These are phyloP conservation scores for Lordiphosa collinella DNA, from an alignment of 1,140 invertebrate genomes.

Conservation along the genomic window DNA sequence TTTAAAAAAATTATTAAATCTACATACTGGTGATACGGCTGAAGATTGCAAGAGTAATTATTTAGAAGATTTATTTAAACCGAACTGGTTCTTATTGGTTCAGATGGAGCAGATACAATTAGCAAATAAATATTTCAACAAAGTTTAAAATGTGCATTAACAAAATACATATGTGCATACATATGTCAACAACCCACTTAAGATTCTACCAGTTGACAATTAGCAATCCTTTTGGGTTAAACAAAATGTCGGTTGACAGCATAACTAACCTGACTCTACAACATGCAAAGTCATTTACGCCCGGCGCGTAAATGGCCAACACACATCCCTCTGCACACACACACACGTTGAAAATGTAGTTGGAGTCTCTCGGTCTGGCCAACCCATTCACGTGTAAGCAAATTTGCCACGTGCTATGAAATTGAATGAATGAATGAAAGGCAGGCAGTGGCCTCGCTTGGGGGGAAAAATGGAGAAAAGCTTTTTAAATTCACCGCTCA, in stretches of 20 bases:
- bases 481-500: conserved; percentile 38
- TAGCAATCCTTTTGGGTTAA: conserved; percentile 2
- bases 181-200: too few species aligned
- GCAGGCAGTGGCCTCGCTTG: not conserved
- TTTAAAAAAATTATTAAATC: too few species aligned
- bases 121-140: too few species aligned
- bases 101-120: too few species aligned
- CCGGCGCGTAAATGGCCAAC: conserved; percentile 36
- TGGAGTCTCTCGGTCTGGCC: conserved; percentile 1
- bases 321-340: not conserved
- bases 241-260: conserved; percentile 22
- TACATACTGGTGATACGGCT: too few species aligned
- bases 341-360: not conserved
- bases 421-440: conserved; percentile 23
- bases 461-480: too few species aligned
- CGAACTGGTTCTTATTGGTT: too few species aligned
- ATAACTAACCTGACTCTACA: conserved; percentile 25
- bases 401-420: conserved; percentile 41
- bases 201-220: conserved; percentile 8
- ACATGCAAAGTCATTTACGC: conserved; percentile 63
- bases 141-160: too few species aligned
- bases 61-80: too few species aligned
- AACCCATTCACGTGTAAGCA: conserved; percentile 41
- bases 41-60: too few species aligned
- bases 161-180: too few species aligned